Conservation (phyloP, 2,888 invertebrate species). For the Pristionchus maxplancki region DNA sequence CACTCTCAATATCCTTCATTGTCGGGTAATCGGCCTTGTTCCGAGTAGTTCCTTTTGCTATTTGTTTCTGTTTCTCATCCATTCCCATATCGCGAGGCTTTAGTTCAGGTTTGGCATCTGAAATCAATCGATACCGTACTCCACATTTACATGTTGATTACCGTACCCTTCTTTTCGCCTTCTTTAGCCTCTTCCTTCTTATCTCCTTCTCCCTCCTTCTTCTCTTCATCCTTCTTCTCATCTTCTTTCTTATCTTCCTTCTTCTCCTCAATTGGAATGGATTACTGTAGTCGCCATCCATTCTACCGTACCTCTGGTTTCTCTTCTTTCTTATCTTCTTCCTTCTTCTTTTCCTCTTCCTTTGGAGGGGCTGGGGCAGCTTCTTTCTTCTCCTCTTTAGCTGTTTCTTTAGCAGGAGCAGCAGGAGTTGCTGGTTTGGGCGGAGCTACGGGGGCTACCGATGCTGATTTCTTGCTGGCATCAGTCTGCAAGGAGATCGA, state of each 20-base stretch:
- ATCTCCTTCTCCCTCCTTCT: conserved; percentile 18
- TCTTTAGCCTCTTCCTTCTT: background rate
- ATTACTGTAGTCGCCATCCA: background rate
- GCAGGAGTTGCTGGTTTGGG: background rate
- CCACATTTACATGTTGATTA: background rate
- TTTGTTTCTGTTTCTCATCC: conserved; percentile 38
- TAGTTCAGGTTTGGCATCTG: background rate
- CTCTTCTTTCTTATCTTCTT: conserved; percentile 7
- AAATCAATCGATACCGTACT: conserved; percentile 26
- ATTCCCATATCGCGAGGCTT: conserved; percentile 43
- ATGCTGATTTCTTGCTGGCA: background rate
- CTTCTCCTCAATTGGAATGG: background rate
- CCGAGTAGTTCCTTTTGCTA: background rate
- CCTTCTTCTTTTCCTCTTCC: conserved; percentile 12
- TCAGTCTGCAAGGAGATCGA: background rate
- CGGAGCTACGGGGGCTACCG: background rate
- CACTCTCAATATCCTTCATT: conserved; percentile 41
- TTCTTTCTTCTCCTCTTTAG: background rate
- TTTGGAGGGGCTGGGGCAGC: background rate
- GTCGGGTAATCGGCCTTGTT: conserved; percentile 37
- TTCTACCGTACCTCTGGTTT: conserved; percentile 13
- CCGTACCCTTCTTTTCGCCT: conserved; percentile 26
- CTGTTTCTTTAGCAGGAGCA: background rate
- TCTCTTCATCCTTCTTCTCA: background rate
- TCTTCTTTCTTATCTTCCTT: conserved; percentile 38